Evolutionary conservation across 2,113 vertebrate genomes (phyloP).

Genomic region (Dasyprocta punctata): DNA sequence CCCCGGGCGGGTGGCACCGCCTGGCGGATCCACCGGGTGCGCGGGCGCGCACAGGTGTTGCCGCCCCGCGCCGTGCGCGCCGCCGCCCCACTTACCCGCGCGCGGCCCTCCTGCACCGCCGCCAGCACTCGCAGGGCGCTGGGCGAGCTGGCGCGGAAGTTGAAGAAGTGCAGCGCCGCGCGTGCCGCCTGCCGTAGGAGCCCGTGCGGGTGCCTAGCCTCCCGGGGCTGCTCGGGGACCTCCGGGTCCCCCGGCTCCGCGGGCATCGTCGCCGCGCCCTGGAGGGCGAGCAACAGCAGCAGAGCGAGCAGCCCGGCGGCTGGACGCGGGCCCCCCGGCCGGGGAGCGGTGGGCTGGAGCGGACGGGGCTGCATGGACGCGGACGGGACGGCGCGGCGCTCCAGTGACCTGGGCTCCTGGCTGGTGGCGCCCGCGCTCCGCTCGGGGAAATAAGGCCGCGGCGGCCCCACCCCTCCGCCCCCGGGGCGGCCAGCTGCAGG

Average conservation of each 20-base stretch:
- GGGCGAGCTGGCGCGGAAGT: conserved; percentile 79
- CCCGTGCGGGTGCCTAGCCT: not conserved
- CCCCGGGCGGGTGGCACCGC: too few species aligned
- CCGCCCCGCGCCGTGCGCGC: rapidly evolving
- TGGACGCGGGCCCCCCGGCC: not conserved
- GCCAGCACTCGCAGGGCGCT: conserved; percentile 66
- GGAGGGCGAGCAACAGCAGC: not conserved
- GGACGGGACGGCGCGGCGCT: not conserved
- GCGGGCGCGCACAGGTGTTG: not conserved
- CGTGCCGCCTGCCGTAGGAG: conserved; percentile 73
- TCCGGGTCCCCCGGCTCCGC: rapidly evolving
- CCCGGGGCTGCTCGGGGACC: not conserved
- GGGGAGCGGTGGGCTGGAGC: not conserved
- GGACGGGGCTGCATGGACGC: conserved; percentile 19
- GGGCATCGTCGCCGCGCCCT: not conserved
- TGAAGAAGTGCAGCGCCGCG: conserved; percentile 81
- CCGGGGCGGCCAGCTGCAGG: not conserved
- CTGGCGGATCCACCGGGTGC: not conserved
- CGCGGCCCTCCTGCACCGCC: conserved; percentile 69
- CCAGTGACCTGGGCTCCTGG: not conserved
- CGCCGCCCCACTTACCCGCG: conserved; percentile 77
- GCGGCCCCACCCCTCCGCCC: conserved; percentile 58
- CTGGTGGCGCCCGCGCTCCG: not conserved
- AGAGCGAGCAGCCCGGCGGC: not conserved
- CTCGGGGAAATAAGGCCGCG: conserved; percentile 62